Conservation (phyloP, 2,113 vertebrate species). For the Gila orcuttii region DNA sequence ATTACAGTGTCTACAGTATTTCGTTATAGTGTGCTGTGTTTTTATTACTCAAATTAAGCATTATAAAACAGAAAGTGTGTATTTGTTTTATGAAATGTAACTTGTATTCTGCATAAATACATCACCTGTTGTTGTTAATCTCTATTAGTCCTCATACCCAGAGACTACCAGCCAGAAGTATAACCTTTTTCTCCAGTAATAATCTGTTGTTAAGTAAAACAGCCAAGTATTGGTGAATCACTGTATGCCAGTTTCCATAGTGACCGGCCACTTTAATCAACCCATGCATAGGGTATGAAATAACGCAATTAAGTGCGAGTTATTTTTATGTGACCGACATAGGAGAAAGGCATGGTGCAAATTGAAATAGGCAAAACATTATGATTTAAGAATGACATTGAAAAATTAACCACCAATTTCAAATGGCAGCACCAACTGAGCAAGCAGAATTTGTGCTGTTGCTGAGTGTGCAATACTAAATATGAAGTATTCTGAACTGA, state of each 20-base stretch:
- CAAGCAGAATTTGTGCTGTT: background rate
- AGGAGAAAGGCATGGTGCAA: background rate
- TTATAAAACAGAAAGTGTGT: slow-evolving; percentile 22
- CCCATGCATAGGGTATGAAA: slow-evolving; percentile 41
- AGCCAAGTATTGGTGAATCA: slow-evolving; percentile 31
- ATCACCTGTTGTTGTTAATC: slow-evolving; percentile 19
- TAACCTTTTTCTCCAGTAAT: slow-evolving; percentile 42
- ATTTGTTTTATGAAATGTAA: slow-evolving; percentile 27
- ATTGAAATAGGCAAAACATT: slow-evolving; percentile 17
- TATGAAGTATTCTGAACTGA: background rate
- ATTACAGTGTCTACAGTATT: slow-evolving; percentile 30
- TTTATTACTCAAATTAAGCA: slow-evolving; percentile 31
- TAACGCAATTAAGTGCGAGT: slow-evolving; percentile 39
- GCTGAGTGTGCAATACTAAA: background rate
- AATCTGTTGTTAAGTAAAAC: slow-evolving; percentile 44
- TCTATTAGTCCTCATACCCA: slow-evolving; percentile 33
- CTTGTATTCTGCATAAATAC: background rate
- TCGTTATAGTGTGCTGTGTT: slow-evolving; percentile 31
- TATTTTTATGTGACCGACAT: slow-evolving; percentile 51
- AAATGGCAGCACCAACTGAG: background rate
- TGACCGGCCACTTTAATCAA: slow-evolving; percentile 49
- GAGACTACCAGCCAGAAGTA: slow-evolving; percentile 4
- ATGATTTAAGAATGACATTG: slow-evolving; percentile 31
- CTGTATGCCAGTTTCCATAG: slow-evolving; percentile 55
- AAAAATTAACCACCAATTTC: background rate